phyloP scores from a whole-genome alignment of 2,888 invertebrate species.

The Acanthosepion lycidas region DNA sequence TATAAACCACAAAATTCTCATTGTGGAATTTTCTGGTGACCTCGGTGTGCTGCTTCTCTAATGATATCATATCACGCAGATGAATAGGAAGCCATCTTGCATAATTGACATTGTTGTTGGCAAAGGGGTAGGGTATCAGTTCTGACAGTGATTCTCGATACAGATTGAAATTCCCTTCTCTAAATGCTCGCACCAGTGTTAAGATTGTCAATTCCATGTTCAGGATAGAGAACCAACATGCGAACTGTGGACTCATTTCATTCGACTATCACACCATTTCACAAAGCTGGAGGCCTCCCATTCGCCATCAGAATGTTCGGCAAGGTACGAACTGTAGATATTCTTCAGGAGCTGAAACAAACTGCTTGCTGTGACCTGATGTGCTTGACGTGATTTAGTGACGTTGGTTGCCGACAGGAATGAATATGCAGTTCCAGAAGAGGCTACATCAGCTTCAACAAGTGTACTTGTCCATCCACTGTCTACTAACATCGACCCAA shows the following conservation, averaged over 20 bases:
- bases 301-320: slow-evolving; percentile 15
- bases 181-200: too few relatives aligned
- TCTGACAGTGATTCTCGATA: background rate
- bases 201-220: background rate
- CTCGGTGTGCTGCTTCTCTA: slow-evolving; percentile 43
- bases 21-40: slow-evolving; percentile 48
- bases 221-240: slow-evolving; percentile 50
- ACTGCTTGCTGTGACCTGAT: slow-evolving; percentile 56
- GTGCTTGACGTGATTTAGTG: slow-evolving; percentile 53
- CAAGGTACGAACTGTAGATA: slow-evolving; percentile 46
- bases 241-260: slow-evolving; percentile 50
- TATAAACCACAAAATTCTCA: too few relatives aligned
- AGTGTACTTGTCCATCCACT: slow-evolving; percentile 62
- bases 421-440: background rate
- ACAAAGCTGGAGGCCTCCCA: too few relatives aligned
- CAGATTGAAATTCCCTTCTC: too few relatives aligned
- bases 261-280: background rate
- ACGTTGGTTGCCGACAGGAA: background rate
- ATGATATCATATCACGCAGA: background rate
- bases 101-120: background rate
- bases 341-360: slow-evolving; percentile 50
- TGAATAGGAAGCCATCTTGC: background rate
- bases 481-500: slow-evolving; percentile 56
- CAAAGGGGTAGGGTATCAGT: background rate
- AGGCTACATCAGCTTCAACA: slow-evolving; percentile 55